Evolutionary conservation across 2,797 vertebrate genomes (phyloP), one percentile per base, ranked within the genome.

Genomic region (Bradypodion ventrale): DNA sequence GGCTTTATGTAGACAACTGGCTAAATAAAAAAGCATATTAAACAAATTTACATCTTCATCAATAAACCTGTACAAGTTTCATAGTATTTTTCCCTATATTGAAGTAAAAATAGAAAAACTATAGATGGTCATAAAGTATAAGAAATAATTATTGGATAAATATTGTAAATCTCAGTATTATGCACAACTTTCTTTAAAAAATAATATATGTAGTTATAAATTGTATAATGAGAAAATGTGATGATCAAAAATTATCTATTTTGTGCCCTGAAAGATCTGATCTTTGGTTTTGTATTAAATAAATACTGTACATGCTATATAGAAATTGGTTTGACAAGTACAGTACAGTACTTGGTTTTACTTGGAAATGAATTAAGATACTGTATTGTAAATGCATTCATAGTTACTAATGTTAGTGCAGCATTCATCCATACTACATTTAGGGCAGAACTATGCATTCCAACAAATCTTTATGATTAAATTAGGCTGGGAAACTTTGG

Each of bases 11-110:
- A 35, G 77, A 13, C 85, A 70, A 75, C 1, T 87, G 70, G 27
- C 74, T 89, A 75, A 83, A 85, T 89, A 65, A 85, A 78, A 90
- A 86, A 82, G 23, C 16, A 7, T 46, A 40, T 75, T 77, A 86
- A 87, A 60, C 62, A 82, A 13, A 89, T 84, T 73, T 46, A 40
- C 29, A 29, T 75, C 89, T 83, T 59, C 0, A 0, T 5, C 4
- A 60, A 59, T 44, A 81, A 52, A 85, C 42, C 78, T 87, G 46
- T 23, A 52, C 75, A 89, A 37, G 59, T 83, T 74, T 73, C 75
- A 7, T 87, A 87, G 85, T 84, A 56, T 49, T 49, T 49, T 52
- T 52, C n/a, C 89, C 56, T 88, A 63, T 86, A 84, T 94, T 90
- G 89, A 40, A 65, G 32, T 68, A 86, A 1, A 65, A 80, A 82